Evolutionary conservation across 2,113 vertebrate species (phyloP).

Genomic region (Anser cygnoides): DNA sequence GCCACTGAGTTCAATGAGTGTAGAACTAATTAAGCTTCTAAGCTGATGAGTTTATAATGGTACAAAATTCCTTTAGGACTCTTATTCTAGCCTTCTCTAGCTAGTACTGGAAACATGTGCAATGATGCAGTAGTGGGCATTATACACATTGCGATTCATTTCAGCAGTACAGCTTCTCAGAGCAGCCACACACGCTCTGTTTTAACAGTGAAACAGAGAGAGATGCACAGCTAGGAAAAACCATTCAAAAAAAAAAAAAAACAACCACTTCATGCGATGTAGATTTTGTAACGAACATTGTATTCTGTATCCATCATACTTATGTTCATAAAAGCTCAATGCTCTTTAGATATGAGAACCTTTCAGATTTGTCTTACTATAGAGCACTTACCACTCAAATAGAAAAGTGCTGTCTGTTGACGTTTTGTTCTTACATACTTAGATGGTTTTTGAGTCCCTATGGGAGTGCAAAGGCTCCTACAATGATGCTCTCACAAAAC

Average conservation of each 20-base stretch:
- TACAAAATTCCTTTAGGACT: not conserved
- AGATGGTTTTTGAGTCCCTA: not conserved
- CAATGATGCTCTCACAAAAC: not conserved
- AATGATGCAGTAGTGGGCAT: not conserved
- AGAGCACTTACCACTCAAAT: not conserved
- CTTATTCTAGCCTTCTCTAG: not conserved
- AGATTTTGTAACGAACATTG: not conserved
- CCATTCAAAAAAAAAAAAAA: not conserved
- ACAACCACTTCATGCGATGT: not conserved
- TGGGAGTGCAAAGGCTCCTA: not conserved
- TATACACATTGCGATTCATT: not conserved
- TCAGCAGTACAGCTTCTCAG: not conserved
- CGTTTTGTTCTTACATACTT: not conserved
- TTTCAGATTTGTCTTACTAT: fast-evolving
- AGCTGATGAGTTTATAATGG: not conserved
- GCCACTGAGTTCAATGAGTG: not conserved
- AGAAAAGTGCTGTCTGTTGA: not conserved
- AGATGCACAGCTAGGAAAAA: not conserved
- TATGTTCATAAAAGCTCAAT: not conserved
- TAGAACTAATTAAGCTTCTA: not conserved
- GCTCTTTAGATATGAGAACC: not conserved
- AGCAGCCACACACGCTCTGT: not conserved
- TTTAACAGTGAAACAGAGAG: not conserved
- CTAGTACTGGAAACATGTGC: not conserved
- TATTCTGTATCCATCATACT: not conserved